Conservation (phyloP, 2,888 invertebrate species). For the Tridacna gigas region DNA sequence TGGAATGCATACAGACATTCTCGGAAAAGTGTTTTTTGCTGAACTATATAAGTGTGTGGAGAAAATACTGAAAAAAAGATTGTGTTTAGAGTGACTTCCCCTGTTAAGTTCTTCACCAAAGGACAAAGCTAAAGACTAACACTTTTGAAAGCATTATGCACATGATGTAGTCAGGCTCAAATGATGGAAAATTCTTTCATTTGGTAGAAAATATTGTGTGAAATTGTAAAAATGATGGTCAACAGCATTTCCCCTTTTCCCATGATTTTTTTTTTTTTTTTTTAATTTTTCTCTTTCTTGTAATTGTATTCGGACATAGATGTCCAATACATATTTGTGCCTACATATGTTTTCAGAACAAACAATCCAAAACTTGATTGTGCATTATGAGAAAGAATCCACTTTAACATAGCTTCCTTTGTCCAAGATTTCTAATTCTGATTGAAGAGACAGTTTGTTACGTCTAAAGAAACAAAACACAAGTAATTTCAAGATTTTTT, state of each 20-base stretch:
- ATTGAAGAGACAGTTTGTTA: too few species aligned
- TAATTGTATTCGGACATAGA: too few species aligned
- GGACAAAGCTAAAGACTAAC: neutral
- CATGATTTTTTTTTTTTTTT: neutral
- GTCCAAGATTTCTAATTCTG: too few species aligned
- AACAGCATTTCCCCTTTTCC: neutral
- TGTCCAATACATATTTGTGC: too few species aligned
- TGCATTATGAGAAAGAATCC: too few species aligned
- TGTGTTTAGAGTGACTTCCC: conserved; percentile 21
- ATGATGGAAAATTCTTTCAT: too few species aligned
- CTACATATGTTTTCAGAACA: neutral
- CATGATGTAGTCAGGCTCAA: neutral
- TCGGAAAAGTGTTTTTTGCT: neutral
- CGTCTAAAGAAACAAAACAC: neutral
- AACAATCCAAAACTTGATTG: too few species aligned
- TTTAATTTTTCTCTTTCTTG: too few species aligned
- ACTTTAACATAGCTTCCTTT: too few species aligned
- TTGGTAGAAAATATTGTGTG: neutral
- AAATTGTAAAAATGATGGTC: neutral
- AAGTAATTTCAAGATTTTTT: neutral
- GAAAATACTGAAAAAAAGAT: neutral
- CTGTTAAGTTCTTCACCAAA: neutral
- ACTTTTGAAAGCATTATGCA: neutral
- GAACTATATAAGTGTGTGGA: neutral
- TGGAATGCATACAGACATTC: neutral